These are phyloP conservation scores for Malaclemys terrapin DNA, from an alignment of 2,113 vertebrate species.

Conservation along the genomic window DNA sequence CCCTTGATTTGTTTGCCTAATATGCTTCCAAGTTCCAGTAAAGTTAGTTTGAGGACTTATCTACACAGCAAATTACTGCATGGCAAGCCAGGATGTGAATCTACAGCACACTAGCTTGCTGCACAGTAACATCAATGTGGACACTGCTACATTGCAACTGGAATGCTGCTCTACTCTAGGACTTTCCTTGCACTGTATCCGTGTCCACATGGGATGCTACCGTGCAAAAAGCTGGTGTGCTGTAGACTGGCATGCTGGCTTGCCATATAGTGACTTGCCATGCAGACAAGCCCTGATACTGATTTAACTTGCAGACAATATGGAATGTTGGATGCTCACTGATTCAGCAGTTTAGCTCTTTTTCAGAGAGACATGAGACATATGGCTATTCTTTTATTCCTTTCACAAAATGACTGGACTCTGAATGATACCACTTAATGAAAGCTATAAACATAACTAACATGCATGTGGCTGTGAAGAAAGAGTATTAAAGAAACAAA, in stretches of 20 bases:
- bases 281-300: not conserved
- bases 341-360: not conserved
- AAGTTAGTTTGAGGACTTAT: not conserved
- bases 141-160: not conserved
- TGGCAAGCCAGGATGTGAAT: not conserved
- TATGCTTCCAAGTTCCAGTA: not conserved
- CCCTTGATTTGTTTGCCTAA: not conserved
- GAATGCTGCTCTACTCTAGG: not conserved
- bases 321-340: not conserved
- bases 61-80: not conserved
- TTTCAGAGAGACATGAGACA: not conserved
- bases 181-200: not conserved
- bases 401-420: not conserved
- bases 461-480: not conserved
- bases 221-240: not conserved
- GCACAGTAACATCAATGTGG: not conserved
- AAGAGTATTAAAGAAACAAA: not conserved
- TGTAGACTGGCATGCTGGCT: not conserved
- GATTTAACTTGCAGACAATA: not conserved
- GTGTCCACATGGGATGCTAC: not conserved
- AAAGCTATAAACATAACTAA: not conserved
- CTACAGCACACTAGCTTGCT: not conserved
- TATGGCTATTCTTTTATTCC: not conserved
- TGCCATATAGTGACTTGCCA: not conserved
- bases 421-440: not conserved